Evolutionary conservation across 2,113 vertebrate species (phyloP).

Genomic region (Bufo gargarizans): DNA sequence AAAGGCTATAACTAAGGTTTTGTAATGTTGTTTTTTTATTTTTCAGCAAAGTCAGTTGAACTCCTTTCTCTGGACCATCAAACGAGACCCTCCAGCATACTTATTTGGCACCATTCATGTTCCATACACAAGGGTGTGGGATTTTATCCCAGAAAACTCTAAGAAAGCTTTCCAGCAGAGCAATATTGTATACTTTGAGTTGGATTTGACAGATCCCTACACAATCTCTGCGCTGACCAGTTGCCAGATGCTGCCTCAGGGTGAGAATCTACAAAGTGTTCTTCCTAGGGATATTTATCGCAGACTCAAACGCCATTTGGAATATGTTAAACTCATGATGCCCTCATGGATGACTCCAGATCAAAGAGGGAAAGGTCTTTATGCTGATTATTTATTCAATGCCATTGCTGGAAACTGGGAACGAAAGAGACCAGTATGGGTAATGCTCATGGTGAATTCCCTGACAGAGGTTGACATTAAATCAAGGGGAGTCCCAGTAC

Average conservation of each 20-base stretch:
- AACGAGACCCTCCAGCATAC: constrained; percentile 84
- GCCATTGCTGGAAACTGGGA: constrained; percentile 91
- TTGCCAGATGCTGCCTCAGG: constrained; percentile 85
- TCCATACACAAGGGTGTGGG: constrained; percentile 86
- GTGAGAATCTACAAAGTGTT: constrained; percentile 84
- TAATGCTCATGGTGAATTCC: constrained; percentile 91
- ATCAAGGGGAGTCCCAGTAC: constrained; percentile 80
- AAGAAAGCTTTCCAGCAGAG: constrained; percentile 88
- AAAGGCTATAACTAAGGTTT: neutral
- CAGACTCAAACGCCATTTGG: constrained; percentile 82
- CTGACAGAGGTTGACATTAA: constrained; percentile 85
- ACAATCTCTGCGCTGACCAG: constrained; percentile 84
- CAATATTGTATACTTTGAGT: constrained; percentile 84
- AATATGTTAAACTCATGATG: constrained; percentile 90
- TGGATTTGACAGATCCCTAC: constrained; percentile 86
- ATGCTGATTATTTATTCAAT: constrained; percentile 88
- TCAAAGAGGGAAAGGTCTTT: constrained; percentile 84
- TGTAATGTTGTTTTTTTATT: constrained; percentile 59
- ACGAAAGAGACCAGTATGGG: constrained; percentile 85
- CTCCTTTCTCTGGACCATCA: constrained; percentile 91
- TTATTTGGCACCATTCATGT: constrained; percentile 90
- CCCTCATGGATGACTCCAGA: constrained; percentile 89
- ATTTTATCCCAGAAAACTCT: constrained; percentile 86
- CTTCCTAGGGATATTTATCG: constrained; percentile 82
- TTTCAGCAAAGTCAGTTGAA: constrained; percentile 85